Evolutionary conservation across 2,888 invertebrate species (phyloP), one percentile per base, ranked within the genome.

Genomic region (Sicus ferrugineus): DNA sequence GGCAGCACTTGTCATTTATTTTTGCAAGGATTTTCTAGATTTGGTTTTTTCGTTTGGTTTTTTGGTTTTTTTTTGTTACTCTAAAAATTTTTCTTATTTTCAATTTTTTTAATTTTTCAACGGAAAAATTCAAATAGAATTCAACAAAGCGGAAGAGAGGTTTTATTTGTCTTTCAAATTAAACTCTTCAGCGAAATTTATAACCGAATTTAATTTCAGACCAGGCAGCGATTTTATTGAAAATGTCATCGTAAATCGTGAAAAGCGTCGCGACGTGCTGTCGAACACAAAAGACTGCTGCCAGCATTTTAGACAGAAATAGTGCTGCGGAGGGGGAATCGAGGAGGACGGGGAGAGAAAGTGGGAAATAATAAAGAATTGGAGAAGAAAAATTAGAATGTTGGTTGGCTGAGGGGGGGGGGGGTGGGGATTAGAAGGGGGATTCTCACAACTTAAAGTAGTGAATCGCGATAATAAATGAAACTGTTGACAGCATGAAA

Each of bases 1-100:
- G 46, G 48, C 62, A 62, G 48, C 30, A 62, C 42, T 62, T 48
- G 62, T 28, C 26, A 42, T 42, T 42, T 42, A 42, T 16, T 42
- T 42, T 34, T 34, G 34, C 34, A n/a, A 42, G 14, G 5, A 3
- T 42, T 4, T 16, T 9, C 16, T n/a, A 42, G 42, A 42, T 16
- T 14, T 42, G 5, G 42, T n/a, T 42, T 42, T 16, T 2, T 14
- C n/a, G 4, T 42, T 16, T n/a, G 5, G 14, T 9, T 42, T 42
- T 9, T 34, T 1, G 34, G 42, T 42, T 9, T 42, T 9, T 42
- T 2, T 42, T 42, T n/a, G n/a, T n/a, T n/a, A n/a, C n/a, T n/a
- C n/a, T n/a, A n/a, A n/a, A n/a, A n/a, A n/a, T n/a, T n/a, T n/a
- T n/a, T n/a, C n/a, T n/a, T n/a, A n/a, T n/a, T n/a, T n/a, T n/a